Conservation (phyloP, 2,888 invertebrate genomes). For the Chydorus sphaericus region DNA sequence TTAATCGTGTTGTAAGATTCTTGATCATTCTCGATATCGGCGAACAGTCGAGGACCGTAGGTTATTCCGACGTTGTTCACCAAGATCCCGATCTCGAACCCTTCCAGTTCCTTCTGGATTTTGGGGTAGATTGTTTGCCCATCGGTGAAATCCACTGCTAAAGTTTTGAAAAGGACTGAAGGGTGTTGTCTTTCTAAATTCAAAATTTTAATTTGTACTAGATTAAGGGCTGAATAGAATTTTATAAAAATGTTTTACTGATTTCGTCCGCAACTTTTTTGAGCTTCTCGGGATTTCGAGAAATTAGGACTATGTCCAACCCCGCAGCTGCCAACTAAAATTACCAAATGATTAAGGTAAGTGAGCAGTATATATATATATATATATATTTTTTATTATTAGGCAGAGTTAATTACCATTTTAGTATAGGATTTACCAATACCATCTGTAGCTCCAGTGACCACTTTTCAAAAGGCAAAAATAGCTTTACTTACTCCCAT, state of each 20-base stretch:
- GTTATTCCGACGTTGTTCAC: slow-evolving; percentile 87
- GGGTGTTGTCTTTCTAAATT: slow-evolving; percentile 25
- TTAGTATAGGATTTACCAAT: neutral
- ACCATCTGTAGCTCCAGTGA: neutral
- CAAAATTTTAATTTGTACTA: no score
- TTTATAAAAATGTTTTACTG: no score
- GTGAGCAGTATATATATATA: neutral
- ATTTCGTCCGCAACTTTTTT: slow-evolving; percentile 5
- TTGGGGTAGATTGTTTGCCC: slow-evolving; percentile 55
- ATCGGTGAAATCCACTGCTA: slow-evolving; percentile 66
- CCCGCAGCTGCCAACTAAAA: slow-evolving; percentile 4
- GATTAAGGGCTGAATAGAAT: no score
- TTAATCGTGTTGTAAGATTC: slow-evolving; percentile 50
- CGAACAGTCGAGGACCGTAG: slow-evolving; percentile 52
- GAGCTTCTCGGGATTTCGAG: neutral
- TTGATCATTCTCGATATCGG: slow-evolving; percentile 36
- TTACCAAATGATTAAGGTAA: no score
- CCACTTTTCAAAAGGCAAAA: neutral
- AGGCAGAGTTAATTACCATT: neutral
- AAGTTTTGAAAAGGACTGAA: slow-evolving; percentile 56
- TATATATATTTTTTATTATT: neutral
- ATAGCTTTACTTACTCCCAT: neutral
- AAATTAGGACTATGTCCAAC: slow-evolving; percentile 1
- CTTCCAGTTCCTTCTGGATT: slow-evolving; percentile 49
- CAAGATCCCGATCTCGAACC: slow-evolving; percentile 65